Base-by-base conservation (phyloP, 2,888 invertebrate genomes). In the Morpho helenor region DNA sequence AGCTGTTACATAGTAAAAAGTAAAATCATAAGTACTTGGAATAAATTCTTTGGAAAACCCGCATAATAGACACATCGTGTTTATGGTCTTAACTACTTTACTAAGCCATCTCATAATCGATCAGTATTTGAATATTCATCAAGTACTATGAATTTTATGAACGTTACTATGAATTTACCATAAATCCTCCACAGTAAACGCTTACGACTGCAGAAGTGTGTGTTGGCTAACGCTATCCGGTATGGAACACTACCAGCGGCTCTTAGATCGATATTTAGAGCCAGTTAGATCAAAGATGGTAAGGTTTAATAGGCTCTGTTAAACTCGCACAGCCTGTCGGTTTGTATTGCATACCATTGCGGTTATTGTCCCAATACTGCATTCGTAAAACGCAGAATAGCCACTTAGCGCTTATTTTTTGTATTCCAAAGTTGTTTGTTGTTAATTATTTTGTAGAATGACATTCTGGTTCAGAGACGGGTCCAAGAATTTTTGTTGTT, bases 211-310 rank as follows among this genome's bases (percentile, higher is more conserved):
- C 31, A 31, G 31, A 31, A 31, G 31, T 31, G 31, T 31, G 31
- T 31, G 31, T 31, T 31, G 31, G 31, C 5, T 5, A 31, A 31
- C 31, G 31, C 31, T 31, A 60, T 60, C 54, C 45, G 59, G 48
- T 54, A 59, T 56, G 41, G 53, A 53, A 45, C 49, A 23, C 52
- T 52, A 50, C 58, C 58, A 62, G 60, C 63, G 61, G 65, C 66
- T 65, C 60, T 54, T 58, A 64, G 69, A 68, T 74, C 75, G 75
- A 74, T 76, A 73, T 76, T 74, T 70, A 66, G 66, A 66, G 62
- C 67, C 68, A 64, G 64, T 66, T 66, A 71, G 76, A 81, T 82
- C 82, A 79, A 80, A 82, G 80, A 70, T 72, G 74, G 77, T 71
- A 71, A 60, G 62, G 69, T 72, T 75, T 84, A 85, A 82, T 85